These are phyloP conservation scores for Anguilla pacifica DNA, from an alignment of 2,797 vertebrate genomes.

Conservation along the genomic window DNA sequence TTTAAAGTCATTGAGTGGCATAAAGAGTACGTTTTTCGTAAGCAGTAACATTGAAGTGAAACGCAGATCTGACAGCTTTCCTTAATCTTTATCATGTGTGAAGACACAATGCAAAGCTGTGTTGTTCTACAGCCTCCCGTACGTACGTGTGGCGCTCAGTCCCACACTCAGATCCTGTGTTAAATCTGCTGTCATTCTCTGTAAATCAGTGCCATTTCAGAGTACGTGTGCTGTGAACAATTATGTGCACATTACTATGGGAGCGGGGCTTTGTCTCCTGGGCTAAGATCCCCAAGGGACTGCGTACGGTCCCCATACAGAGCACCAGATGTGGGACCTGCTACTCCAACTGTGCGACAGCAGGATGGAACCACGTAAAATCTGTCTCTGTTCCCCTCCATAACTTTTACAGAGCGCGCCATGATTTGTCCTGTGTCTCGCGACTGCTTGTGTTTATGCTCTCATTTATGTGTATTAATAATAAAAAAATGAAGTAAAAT, in stretches of 20 bases:
- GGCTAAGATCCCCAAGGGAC: slow-evolving; percentile 37
- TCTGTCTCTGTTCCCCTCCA: neutral
- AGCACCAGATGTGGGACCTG: neutral
- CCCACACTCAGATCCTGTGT: slow-evolving; percentile 9
- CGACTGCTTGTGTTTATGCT: neutral
- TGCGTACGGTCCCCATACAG: neutral
- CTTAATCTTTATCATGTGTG: neutral
- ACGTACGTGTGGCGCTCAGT: slow-evolving; percentile 2
- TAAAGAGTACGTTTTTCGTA: neutral
- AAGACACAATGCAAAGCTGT: neutral
- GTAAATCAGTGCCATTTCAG: slow-evolving; percentile 53
- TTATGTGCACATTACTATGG: slow-evolving; percentile 46
- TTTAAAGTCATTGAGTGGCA: neutral
- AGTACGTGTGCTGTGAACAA: slow-evolving; percentile 51
- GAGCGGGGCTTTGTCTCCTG: slow-evolving; percentile 40
- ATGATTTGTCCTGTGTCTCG: neutral
- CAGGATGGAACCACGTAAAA: neutral
- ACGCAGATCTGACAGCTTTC: neutral
- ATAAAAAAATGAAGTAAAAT: neutral
- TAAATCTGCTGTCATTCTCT: slow-evolving; percentile 38
- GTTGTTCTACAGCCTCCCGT: neutral
- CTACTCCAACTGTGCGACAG: neutral
- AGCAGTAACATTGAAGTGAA: neutral
- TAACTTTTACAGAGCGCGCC: neutral
- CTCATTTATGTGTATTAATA: neutral